These are phyloP conservation scores for Phocoena phocoena DNA, from an alignment of 2,113 vertebrate species.

Conservation along the genomic window DNA sequence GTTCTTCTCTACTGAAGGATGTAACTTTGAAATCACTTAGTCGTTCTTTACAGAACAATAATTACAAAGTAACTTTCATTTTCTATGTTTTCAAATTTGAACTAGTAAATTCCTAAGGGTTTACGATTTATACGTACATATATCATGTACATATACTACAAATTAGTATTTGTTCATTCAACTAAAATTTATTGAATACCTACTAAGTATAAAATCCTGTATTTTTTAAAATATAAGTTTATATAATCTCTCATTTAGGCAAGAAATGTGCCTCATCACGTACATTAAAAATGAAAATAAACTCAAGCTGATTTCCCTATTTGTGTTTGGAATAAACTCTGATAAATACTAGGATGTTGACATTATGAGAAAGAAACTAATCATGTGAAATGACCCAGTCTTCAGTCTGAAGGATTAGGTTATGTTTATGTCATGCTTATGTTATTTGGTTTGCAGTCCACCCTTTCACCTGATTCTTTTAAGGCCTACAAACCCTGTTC, in stretches of 20 bases:
- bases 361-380: background rate
- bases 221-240: background rate
- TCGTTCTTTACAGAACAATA: background rate
- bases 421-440: background rate
- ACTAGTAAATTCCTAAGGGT: background rate
- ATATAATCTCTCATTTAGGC: background rate
- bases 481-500: background rate
- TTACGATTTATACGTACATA: background rate
- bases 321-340: background rate
- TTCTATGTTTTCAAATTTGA: background rate
- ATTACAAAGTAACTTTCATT: background rate
- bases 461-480: background rate
- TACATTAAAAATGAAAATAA: slow-evolving; percentile 3
- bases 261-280: background rate
- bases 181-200: background rate
- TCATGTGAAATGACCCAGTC: background rate
- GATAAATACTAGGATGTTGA: background rate
- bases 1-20: background rate
- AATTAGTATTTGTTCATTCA: background rate
- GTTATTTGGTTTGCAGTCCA: background rate
- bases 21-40: background rate
- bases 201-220: background rate
- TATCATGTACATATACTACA: background rate
- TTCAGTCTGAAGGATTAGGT: background rate
- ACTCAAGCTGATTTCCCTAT: background rate